Evolutionary conservation across 2,888 invertebrate species (phyloP).

Genomic region (Caenorhabditis sp.): DNA sequence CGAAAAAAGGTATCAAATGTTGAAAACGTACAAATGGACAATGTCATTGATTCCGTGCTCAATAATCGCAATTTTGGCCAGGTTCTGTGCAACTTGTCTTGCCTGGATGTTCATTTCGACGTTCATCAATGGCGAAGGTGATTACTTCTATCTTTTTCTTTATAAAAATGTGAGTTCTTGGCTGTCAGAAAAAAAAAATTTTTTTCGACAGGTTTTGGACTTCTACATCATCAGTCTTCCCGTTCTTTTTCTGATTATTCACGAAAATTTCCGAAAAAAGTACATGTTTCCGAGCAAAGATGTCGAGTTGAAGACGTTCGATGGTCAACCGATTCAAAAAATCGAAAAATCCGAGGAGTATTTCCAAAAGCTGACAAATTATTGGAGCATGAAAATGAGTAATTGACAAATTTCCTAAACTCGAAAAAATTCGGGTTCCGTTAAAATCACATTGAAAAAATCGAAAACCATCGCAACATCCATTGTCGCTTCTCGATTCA

Average conservation of each 20-base stretch:
- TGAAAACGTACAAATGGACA: not conserved
- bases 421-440: constrained; percentile 35
- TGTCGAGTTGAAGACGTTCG: no score
- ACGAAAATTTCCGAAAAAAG: not conserved
- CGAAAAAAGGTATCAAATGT: not conserved
- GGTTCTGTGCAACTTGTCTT: not conserved
- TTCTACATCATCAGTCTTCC: not conserved
- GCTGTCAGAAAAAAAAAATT: not conserved
- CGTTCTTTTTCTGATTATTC: not conserved
- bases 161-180: not conserved
- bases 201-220: not conserved
- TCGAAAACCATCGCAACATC: constrained; percentile 33
- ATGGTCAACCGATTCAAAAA: no score
- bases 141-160: not conserved
- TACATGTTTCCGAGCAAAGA: not conserved
- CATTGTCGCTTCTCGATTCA: constrained; percentile 23
- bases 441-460: constrained; percentile 32
- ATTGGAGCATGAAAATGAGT: not conserved
- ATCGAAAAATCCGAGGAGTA: not conserved
- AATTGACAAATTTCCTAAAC: constrained; percentile 8
- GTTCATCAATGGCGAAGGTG: not conserved
- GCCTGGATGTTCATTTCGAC: not conserved
- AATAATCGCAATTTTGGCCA: not conserved
- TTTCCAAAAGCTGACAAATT: not conserved
- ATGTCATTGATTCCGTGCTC: not conserved